Evolutionary conservation across 2,888 invertebrate genomes (phyloP).

Genomic region (Tenthredo mesomela): DNA sequence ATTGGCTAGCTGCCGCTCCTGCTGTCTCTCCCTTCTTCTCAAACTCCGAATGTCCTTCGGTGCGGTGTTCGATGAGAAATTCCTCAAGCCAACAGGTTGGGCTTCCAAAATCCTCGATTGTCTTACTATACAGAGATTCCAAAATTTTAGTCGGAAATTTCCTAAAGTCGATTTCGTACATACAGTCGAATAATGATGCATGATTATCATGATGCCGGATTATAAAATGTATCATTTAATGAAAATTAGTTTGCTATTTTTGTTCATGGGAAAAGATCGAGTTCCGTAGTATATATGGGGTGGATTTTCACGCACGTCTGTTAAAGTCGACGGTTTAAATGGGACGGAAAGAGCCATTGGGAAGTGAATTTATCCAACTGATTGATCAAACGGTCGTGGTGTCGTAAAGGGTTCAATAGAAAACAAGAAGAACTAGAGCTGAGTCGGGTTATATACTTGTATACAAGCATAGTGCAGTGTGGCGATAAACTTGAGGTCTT

Average conservation of each 20-base stretch:
- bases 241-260: too few relatives aligned
- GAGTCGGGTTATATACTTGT: neutral
- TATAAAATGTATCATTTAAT: neutral
- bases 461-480: neutral
- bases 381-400: conserved; percentile 66
- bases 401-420: neutral
- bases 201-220: neutral
- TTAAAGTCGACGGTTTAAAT: conserved; percentile 10
- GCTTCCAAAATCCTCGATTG: neutral
- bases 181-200: neutral
- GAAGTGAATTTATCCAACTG: conserved; percentile 69
- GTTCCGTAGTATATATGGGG: neutral
- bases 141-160: neutral
- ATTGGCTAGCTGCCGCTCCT: conserved; percentile 36
- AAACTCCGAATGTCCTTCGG: conserved; percentile 29
- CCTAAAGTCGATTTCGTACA: neutral
- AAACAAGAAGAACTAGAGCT: neutral
- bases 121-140: neutral
- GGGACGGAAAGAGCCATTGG: conserved; percentile 57
- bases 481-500: conserved; percentile 12
- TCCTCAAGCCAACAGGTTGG: conserved; percentile 43
- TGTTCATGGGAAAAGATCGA: neutral
- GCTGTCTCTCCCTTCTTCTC: conserved; percentile 29
- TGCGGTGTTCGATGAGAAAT: neutral
- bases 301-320: neutral